Base-by-base conservation (phyloP, 2,113 vertebrate genomes). In the Salminus brasiliensis region DNA sequence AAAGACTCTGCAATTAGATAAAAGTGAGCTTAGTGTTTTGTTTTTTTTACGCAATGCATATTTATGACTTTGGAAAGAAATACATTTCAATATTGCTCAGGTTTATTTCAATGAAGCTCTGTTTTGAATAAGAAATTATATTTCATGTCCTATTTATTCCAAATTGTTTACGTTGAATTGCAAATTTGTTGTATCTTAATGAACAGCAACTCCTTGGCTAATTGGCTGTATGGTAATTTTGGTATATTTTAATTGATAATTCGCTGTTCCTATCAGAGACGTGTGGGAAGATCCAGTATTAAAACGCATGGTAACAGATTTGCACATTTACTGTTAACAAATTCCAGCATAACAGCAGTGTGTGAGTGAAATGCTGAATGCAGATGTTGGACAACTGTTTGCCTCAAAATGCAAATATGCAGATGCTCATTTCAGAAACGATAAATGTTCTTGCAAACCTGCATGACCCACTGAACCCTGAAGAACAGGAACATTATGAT, bases 71-170 rank as follows among this genome's bases (percentile, higher is more conserved):
- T n/a, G n/a, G n/a, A n/a, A n/a, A 36, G 34, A 29, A 74, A 55
- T 30, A 43, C 0, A 52, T 66, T 8, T 27, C 59, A 62, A 55
- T 67, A 21, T 53, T 53, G 52, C 52, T 25, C 0, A n/a, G 52
- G n/a, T 55, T 55, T 25, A 55, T 80, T 68, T 67, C 30, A 72
- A 39, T 36, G 5, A 27, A 66, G 9, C 16, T 2, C 60, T 73
- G 45, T 73, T 70, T 55, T 30, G 60, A 73, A 72, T 43, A 36
- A 57, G 36, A 74, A 74, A 74, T 59, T 80, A 62, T 18, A 21
- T 57, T 80, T 80, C 29, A 80, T 80, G 70, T 77, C 71, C 53
- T 53, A 49, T 74, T 79, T 32, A 57, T 74, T 74, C 65, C 45
- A 74, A 68, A 66, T 72, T 67, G 71, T 80, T 57, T 74, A 25